These are phyloP conservation scores for Ericerus pela DNA, from an alignment of 1,140 invertebrate species.

Conservation along the genomic window DNA sequence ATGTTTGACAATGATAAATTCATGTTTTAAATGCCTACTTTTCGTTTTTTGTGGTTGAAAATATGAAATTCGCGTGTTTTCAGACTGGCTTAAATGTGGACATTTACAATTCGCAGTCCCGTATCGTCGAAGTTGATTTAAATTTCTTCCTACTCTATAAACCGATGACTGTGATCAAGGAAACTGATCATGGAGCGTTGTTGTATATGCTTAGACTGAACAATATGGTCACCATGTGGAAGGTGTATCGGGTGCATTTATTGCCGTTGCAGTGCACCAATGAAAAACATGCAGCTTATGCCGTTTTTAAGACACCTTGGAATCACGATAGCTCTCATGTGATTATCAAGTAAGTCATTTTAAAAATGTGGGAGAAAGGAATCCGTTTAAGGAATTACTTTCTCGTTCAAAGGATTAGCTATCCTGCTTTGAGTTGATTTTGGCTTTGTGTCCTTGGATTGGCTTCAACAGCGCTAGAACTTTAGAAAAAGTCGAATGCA, in stretches of 20 bases:
- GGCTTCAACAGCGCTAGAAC: too few species aligned
- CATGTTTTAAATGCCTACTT: neutral
- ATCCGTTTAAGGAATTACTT: too few species aligned
- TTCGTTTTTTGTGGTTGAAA: neutral
- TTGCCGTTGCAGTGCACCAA: constrained; percentile 10
- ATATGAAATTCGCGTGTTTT: neutral
- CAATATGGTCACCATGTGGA: constrained; percentile 3
- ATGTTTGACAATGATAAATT: neutral
- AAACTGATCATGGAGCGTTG: constrained; percentile 11
- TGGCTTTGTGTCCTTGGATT: too few species aligned
- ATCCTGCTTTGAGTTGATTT: too few species aligned
- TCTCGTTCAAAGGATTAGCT: too few species aligned
- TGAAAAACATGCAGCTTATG: constrained; percentile 16
- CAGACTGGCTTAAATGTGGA: constrained; percentile 15
- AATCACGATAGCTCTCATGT: constrained; percentile 23
- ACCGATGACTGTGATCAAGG: neutral
- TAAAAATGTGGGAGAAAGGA: too few species aligned
- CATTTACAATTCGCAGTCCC: neutral
- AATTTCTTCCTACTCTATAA: constrained; percentile 8
- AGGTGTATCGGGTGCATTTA: constrained; percentile 14
- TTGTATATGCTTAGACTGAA: constrained; percentile 12
- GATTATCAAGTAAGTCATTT: constrained; percentile 16
- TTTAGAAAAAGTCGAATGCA: too few species aligned
- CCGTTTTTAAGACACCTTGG: constrained; percentile 29
- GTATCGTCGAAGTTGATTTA: neutral